Evolutionary conservation across 2,797 vertebrate genomes (phyloP).

Genomic region (Tadarida brasiliensis): DNA sequence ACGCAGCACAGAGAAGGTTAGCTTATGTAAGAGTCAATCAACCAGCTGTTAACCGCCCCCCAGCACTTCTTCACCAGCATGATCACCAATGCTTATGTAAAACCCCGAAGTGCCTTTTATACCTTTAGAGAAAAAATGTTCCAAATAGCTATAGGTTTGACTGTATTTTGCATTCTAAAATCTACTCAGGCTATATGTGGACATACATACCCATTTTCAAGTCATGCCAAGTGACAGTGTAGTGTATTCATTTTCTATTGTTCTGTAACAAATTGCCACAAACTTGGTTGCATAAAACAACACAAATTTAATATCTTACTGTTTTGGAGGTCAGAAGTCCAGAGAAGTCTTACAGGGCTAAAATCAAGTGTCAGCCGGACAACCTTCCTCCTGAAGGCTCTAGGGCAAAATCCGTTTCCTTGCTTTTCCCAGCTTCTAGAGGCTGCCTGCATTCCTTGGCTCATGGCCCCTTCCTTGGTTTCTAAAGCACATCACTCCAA

Average conservation of each 20-base stretch:
- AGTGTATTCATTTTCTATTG: neutral
- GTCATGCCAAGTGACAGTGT: neutral
- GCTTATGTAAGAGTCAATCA: neutral
- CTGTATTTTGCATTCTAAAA: slow-evolving; percentile 1
- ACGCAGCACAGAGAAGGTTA: neutral
- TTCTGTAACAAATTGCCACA: neutral
- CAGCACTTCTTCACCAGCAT: neutral
- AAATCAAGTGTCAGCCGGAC: neutral
- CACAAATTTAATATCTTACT: neutral
- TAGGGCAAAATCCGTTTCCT: neutral
- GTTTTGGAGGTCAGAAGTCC: neutral
- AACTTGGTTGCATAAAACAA: neutral
- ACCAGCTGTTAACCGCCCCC: neutral
- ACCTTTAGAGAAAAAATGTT: neutral
- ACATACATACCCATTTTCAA: neutral
- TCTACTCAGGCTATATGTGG: neutral
- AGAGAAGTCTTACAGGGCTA: neutral
- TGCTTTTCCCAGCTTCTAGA: neutral
- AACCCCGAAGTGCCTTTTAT: neutral
- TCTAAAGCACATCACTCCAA: neutral
- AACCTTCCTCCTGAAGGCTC: neutral
- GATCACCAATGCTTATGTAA: neutral
- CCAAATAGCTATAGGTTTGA: neutral
- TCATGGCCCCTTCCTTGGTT: neutral
- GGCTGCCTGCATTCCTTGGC: neutral